Evolutionary conservation across 1,140 invertebrate species (phyloP), one percentile per base, ranked within the genome.

Genomic region (Diorhabda elongata): DNA sequence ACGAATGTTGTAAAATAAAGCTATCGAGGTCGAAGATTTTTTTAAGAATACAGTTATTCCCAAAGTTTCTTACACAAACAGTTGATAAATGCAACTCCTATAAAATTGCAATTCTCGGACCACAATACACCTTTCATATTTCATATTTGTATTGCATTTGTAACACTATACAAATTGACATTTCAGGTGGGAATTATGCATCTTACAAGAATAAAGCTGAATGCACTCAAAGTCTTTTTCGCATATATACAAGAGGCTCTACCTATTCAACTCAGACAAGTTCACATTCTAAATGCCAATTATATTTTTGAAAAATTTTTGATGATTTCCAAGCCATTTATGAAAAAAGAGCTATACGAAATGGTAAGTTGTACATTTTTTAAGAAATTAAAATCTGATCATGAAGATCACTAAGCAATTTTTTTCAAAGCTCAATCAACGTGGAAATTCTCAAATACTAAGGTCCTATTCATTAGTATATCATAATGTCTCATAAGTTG

Each of bases 241-340:
- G 77, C 83, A 26, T 86, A 82, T 69, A 58, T 82, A 59, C 86
- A 79, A 82, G 82, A 89, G 70, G 87, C 82, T n/a, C 79, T 89
- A 76, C 88, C 89, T 3, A 79, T 87, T 0, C 81, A 87, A 59
- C 83, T 90, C 75, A 85, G 85, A 73, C 82, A 77, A 2, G 87
- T 90, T 9, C 86, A 91, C 73, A 83, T 90, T 0, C 74, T 91
- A 47, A 90, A 91, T 78, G 84, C 85, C 0, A 84, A 85, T 9
- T 87, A 86, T 60, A 85, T 90, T 42, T 81, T 89, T 52, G 86
- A 90, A 74, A 89, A 87, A 78, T 72, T 89, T 56, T 73, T 91
- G 63, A 72, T 84, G 26, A 78, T 91, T 8, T 79, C 89, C 41
- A 87, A 81, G 69, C 87, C 88, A 0, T 88, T 90, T 73, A 86